A percentile compares a stretch with the other conserved stretches of the same genome.
Evolutionary conservation across 2,113 vertebrate genomes (phyloP).

Genomic region (Gadus chalcogrammus): DNA sequence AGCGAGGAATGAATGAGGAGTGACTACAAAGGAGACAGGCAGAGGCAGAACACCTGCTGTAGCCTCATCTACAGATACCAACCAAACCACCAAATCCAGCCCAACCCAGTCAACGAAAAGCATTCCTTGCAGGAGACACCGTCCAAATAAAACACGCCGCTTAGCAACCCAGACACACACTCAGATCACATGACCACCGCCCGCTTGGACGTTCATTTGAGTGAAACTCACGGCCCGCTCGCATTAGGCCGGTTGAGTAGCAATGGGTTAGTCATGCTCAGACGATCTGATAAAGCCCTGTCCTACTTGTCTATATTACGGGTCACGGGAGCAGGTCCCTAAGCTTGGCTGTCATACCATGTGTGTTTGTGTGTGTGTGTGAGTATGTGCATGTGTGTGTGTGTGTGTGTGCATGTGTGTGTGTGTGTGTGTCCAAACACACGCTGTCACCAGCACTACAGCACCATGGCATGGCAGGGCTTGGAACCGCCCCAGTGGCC

Average conservation of each 20-base stretch:
- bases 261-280: conserved; percentile 11
- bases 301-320: conserved; percentile 10
- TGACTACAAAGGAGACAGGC: neutral
- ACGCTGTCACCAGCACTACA: conserved; percentile 17
- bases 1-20: neutral
- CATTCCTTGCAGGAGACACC: too few relatives aligned
- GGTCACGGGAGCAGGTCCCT: conserved; percentile 27
- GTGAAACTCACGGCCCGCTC: conserved; percentile 5
- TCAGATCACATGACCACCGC: neutral
- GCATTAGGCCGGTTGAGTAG: conserved; percentile 14
- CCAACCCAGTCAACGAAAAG: too few relatives aligned
- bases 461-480: conserved; percentile 5
- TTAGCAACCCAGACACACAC: neutral
- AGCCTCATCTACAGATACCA: conserved; percentile 5
- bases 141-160: neutral
- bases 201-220: conserved; percentile 10
- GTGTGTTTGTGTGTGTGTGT: too few relatives aligned
- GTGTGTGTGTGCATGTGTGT: too few relatives aligned
- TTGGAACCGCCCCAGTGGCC: conserved; percentile 30
- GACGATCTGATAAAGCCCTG: conserved; percentile 4
- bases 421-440: too few relatives aligned
- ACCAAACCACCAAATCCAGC: neutral
- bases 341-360: conserved; percentile 1
- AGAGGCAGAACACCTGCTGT: neutral
- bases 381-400: too few relatives aligned